These are phyloP conservation scores for Chloropsis hardwickii DNA, from an alignment of 2,113 vertebrate genomes.

Conservation along the genomic window DNA sequence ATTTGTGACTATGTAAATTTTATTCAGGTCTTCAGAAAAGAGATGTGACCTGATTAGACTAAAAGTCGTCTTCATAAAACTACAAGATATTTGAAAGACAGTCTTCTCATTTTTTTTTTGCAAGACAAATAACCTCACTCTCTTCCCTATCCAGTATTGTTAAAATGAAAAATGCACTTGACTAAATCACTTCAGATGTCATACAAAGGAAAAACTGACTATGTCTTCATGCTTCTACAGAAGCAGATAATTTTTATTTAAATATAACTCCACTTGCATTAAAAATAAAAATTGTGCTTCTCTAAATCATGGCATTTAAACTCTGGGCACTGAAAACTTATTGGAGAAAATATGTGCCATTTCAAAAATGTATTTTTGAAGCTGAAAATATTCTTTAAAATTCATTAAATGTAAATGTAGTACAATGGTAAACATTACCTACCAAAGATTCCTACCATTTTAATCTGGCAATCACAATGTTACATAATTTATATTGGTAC, in stretches of 20 bases:
- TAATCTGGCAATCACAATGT: background rate
- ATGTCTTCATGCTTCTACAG: background rate
- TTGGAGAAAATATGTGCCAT: background rate
- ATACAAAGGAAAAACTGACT: background rate
- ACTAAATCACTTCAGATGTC: background rate
- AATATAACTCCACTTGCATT: background rate
- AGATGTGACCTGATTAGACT: background rate
- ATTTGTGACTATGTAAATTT: background rate
- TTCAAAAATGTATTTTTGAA: background rate
- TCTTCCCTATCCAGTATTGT: background rate
- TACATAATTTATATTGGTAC: background rate
- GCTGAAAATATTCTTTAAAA: background rate
- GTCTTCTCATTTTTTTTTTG: background rate
- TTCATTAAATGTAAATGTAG: background rate
- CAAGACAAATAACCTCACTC: background rate
- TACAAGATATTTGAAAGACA: background rate
- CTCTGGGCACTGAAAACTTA: background rate
- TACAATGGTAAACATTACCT: background rate
- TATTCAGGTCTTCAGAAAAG: background rate
- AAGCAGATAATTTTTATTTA: background rate
- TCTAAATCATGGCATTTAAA: background rate
- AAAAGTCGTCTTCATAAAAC: background rate
- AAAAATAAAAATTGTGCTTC: background rate
- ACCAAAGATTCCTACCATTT: background rate
- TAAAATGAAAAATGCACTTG: background rate